Evolutionary conservation across 2,888 invertebrate species (phyloP).

Genomic region (Hanleya hanleyi): DNA sequence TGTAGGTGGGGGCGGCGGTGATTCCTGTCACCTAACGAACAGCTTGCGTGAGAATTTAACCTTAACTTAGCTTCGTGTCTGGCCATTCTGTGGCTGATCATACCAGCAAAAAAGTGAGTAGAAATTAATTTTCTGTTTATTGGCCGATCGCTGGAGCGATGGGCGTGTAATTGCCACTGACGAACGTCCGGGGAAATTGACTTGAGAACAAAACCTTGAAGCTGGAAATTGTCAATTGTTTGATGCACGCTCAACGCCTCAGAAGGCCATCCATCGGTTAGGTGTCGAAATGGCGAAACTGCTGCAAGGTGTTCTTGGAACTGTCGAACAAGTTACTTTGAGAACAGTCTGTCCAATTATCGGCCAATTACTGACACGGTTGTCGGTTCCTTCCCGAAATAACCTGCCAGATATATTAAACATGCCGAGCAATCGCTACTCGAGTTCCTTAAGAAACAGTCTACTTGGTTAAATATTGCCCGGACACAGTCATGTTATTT

Average conservation of each 20-base stretch:
- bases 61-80: neutral
- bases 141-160: neutral
- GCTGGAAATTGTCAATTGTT: neutral
- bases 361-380: no score
- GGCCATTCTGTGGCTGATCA: neutral
- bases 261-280: no score
- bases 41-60: constrained; percentile 1
- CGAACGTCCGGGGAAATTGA: neutral
- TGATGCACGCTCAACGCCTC: neutral
- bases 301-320: no score
- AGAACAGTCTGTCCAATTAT: no score
- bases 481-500: no score
- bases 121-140: constrained; percentile 9
- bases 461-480: no score
- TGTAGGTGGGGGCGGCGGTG: constrained; percentile 3
- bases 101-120: neutral
- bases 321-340: no score
- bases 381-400: no score
- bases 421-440: no score
- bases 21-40: constrained; percentile 5
- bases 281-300: no score
- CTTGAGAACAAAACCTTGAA: neutral
- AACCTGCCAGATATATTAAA: no score
- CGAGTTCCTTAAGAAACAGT: no score
- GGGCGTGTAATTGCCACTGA: neutral